phyloP scores from a whole-genome alignment of 2,113 vertebrate species.

The Anoplopoma fimbria region DNA sequence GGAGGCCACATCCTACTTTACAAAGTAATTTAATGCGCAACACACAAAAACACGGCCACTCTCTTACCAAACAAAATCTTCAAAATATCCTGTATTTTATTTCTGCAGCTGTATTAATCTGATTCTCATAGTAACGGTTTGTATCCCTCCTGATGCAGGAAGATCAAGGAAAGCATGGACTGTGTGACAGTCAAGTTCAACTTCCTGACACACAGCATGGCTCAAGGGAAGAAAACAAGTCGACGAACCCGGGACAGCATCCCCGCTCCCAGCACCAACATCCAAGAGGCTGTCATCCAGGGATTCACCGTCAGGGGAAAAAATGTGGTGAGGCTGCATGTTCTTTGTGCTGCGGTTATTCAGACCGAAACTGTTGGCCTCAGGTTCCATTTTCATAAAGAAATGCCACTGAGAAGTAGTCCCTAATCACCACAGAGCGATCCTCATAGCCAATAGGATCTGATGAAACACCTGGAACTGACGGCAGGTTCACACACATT shows the following conservation, averaged over 20 bases:
- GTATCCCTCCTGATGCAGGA: conserved; percentile 78
- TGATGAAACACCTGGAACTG: conserved; percentile 29
- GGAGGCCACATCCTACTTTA: conserved; percentile 91
- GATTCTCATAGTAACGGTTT: neutral
- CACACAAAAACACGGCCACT: neutral
- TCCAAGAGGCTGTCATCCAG: conserved; percentile 79
- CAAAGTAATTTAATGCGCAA: conserved; percentile 80
- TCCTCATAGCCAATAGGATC: neutral
- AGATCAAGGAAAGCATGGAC: conserved; percentile 92
- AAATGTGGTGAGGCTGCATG: conserved; percentile 72
- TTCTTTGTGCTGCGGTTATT: conserved; percentile 6
- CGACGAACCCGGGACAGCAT: neutral
- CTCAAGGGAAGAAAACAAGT: conserved; percentile 72
- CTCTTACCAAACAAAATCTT: neutral
- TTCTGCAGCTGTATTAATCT: neutral
- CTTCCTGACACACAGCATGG: conserved; percentile 89
- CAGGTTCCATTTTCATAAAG: neutral
- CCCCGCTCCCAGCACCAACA: conserved; percentile 72
- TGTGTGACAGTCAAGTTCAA: conserved; percentile 92
- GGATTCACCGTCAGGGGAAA: conserved; percentile 51
- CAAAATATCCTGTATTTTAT: neutral
- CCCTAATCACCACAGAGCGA: neutral
- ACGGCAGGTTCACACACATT: conserved; percentile 13
- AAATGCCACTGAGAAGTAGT: too few species aligned
- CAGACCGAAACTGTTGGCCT: neutral